Percentiles rank a stretch among this genome's conserved stretches.
phyloP scores from a whole-genome alignment of 2,797 vertebrate genomes.

The Acanthurus lineatus region DNA sequence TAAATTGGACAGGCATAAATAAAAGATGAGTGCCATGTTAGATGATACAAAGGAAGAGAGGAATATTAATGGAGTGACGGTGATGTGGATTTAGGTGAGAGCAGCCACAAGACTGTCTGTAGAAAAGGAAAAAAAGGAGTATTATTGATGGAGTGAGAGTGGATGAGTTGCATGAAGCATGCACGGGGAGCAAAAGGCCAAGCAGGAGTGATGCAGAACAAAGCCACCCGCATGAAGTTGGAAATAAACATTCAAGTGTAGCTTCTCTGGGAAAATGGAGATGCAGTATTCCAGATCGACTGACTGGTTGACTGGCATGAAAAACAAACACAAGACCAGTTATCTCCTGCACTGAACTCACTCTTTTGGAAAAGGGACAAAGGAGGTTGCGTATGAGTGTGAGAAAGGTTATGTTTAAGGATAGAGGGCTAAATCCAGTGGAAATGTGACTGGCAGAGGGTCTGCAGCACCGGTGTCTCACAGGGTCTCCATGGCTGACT shows the following conservation, averaged over 20 bases:
- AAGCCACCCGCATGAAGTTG: conserved; percentile 38
- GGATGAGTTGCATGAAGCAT: conserved; percentile 57
- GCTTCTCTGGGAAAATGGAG: conserved; percentile 33
- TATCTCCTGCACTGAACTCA: conserved; percentile 53
- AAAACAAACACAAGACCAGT: conserved; percentile 53
- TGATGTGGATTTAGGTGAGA: conserved; percentile 42
- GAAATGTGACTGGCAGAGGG: conserved; percentile 50
- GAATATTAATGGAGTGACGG: conserved; percentile 58
- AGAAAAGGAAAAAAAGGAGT: not conserved
- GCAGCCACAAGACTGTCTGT: conserved; percentile 38
- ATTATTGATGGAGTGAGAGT: conserved; percentile 63
- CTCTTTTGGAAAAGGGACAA: conserved; percentile 24
- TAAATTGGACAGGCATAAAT: conserved; percentile 10
- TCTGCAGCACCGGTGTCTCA: conserved; percentile 41
- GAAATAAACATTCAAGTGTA: conserved; percentile 43
- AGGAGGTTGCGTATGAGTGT: conserved; percentile 37
- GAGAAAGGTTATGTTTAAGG: conserved; percentile 46
- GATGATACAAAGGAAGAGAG: conserved; percentile 33
- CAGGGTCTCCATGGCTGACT: conserved; percentile 70
- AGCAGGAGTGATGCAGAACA: conserved; percentile 41
- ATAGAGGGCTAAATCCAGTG: conserved; percentile 49
- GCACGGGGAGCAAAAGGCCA: conserved; percentile 48
- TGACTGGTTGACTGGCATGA: conserved; percentile 49
- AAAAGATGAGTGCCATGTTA: conserved; percentile 6
- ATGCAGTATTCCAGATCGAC: conserved; percentile 42